These are phyloP conservation scores for Heterodera filipjevi DNA, from an alignment of 2,888 invertebrate species.

Conservation along the genomic window DNA sequence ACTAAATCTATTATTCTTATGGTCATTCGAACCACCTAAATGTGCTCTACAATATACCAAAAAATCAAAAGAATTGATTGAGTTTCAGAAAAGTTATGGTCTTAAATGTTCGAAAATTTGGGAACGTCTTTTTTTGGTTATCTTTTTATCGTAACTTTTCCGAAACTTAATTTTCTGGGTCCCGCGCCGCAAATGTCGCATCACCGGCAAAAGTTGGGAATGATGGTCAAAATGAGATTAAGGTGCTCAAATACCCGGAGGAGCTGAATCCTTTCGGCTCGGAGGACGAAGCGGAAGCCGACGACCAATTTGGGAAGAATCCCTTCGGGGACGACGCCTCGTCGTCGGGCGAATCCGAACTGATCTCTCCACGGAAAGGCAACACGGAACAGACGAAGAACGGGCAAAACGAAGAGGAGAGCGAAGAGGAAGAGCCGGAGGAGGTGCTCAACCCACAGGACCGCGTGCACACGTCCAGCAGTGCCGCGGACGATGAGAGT, in stretches of 20 bases:
- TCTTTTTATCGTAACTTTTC: too few relatives aligned
- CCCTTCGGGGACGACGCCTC: slow-evolving; percentile 1
- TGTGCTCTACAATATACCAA: too few relatives aligned
- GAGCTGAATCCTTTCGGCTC: slow-evolving; percentile 38
- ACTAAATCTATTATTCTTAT: too few relatives aligned
- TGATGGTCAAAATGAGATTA: too few relatives aligned
- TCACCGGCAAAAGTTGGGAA: too few relatives aligned
- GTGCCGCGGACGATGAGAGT: slow-evolving; percentile 2
- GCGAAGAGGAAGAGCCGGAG: slow-evolving; percentile 19
- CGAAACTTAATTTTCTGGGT: too few relatives aligned
- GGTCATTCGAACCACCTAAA: too few relatives aligned
- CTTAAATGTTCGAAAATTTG: too few relatives aligned
- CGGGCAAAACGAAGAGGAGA: background rate
- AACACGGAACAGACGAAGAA: background rate
- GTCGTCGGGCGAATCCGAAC: background rate
- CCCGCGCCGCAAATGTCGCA: too few relatives aligned
- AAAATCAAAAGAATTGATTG: too few relatives aligned
- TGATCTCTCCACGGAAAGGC: background rate
- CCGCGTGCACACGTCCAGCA: slow-evolving; percentile 15
- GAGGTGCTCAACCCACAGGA: slow-evolving; percentile 31
- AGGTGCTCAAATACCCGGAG: slow-evolving; percentile 33
- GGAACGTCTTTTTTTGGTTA: too few relatives aligned
- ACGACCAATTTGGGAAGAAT: slow-evolving; percentile 1
- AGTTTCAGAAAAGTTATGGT: too few relatives aligned
- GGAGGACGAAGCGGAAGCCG: slow-evolving; percentile 32